Evolutionary conservation across 53 echinoderm and acorn worm genomes (phyloP).

Genomic region (Glandiceps talaboti): DNA sequence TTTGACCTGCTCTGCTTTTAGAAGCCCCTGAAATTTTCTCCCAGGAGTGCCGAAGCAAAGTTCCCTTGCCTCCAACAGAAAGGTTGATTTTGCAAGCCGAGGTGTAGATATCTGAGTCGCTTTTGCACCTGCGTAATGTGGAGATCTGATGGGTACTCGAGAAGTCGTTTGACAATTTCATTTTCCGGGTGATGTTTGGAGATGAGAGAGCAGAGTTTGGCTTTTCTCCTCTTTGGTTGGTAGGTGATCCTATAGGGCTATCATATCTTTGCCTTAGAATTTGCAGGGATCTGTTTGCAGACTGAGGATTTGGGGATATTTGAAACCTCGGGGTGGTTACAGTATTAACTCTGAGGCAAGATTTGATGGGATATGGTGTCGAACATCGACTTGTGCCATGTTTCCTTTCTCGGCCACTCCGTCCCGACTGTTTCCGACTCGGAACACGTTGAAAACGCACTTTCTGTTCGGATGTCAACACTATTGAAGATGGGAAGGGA

Average conservation of each 20-base stretch:
- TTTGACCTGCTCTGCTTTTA: neutral
- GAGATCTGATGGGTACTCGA: neutral
- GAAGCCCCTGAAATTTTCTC: neutral
- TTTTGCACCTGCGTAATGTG: neutral
- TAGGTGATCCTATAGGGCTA: neutral
- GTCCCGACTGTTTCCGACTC: neutral
- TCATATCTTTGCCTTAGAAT: neutral
- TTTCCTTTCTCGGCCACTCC: neutral
- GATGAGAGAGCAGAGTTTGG: neutral
- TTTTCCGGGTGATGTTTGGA: neutral
- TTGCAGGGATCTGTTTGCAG: neutral
- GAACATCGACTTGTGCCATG: neutral
- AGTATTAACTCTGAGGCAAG: neutral
- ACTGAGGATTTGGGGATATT: neutral
- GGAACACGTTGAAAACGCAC: neutral
- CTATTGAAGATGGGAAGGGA: neutral
- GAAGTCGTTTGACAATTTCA: neutral
- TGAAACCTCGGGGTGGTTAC: neutral
- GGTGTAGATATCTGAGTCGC: neutral
- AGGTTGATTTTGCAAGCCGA: neutral
- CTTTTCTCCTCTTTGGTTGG: neutral
- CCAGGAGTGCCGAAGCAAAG: neutral
- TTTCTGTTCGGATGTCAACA: neutral
- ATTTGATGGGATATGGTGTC: neutral
- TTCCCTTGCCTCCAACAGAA: neutral